Base-by-base conservation (phyloP, 2,888 invertebrate genomes). In the Protophormia terraenovae region DNA sequence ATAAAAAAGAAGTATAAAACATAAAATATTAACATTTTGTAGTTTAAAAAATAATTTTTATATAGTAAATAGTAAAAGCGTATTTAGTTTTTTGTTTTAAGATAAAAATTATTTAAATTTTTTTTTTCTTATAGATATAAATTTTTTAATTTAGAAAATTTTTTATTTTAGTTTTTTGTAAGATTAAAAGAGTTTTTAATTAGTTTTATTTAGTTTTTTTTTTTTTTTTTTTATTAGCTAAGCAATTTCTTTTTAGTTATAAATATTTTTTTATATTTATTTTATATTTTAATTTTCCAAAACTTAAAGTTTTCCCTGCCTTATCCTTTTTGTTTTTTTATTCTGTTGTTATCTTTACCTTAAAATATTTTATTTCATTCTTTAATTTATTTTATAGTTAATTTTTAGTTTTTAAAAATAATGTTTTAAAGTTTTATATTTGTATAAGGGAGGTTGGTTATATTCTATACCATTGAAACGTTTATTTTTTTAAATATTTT, bases 301-400 rank as follows among this genome's bases (percentile, higher is more conserved):
- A 79, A 58, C 62, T 76, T 84, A 19, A 27, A 66, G 50, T 76
- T 76, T 84, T 84, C 80, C 84, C 80, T 76, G 80, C 76, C 76
- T 76, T 66, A 5, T 69, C 47, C 73, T n/a, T n/a, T n/a, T n/a
- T 69, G 24, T 71, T 41, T 45, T 16, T 55, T 19, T 66, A 19
- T 19, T n/a, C n/a, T n/a, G 29, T 16, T 27, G 12, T 47, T 10
- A 35, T 14, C 62, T 38, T 72, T 72, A 53, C 47, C 32, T 64
- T 58, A 27, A 64, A 50, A 45, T 50, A 24, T 67, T 67, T 53
- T 12, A 12, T 35, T 58, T 72, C 24, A 47, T 53, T 53, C 3
- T 24, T 45, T 58, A 38, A 19, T 75, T 50, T 29, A 50, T 19
- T 50, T 58, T 27, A 32, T 58, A n/a, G n/a, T n/a, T n/a, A n/a